A percentile compares a stretch with the other conserved stretches of the same genome.
Evolutionary conservation across 2,113 vertebrate species (phyloP).

Genomic region (Corvus cornix): DNA sequence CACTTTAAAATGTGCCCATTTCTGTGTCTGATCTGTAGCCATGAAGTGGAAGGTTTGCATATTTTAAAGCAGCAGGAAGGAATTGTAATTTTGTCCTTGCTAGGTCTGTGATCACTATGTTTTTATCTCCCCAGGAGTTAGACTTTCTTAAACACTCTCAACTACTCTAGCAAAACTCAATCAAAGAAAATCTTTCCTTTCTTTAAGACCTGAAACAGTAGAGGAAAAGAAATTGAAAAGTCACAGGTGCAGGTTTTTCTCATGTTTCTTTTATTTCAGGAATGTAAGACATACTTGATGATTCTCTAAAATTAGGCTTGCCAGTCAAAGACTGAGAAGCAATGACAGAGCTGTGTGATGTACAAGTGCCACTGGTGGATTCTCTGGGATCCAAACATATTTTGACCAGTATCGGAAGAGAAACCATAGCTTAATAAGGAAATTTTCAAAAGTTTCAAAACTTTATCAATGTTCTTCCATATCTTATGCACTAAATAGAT

Average conservation of each 20-base stretch:
- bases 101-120: background rate
- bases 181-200: background rate
- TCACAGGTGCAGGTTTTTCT: background rate
- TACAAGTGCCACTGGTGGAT: background rate
- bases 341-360: background rate
- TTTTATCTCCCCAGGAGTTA: conserved; percentile 33
- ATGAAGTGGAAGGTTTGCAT: background rate
- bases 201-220: background rate
- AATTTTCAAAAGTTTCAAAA: background rate
- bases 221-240: background rate
- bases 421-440: background rate
- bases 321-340: background rate
- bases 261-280: conserved; percentile 14
- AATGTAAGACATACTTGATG: background rate
- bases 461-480: background rate
- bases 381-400: background rate
- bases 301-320: background rate
- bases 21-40: background rate
- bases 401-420: background rate
- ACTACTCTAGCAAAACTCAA: background rate
- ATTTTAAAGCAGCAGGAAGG: conserved; percentile 17
- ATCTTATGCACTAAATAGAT: background rate
- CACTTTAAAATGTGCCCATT: conserved; percentile 4
- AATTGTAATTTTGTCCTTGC: conserved; percentile 45
- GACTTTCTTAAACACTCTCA: conserved; percentile 19